Percentiles rank a stretch among this genome's conserved stretches.
phyloP scores from a whole-genome alignment of 2,888 invertebrate genomes.

The Drosophila heteroneura region DNA sequence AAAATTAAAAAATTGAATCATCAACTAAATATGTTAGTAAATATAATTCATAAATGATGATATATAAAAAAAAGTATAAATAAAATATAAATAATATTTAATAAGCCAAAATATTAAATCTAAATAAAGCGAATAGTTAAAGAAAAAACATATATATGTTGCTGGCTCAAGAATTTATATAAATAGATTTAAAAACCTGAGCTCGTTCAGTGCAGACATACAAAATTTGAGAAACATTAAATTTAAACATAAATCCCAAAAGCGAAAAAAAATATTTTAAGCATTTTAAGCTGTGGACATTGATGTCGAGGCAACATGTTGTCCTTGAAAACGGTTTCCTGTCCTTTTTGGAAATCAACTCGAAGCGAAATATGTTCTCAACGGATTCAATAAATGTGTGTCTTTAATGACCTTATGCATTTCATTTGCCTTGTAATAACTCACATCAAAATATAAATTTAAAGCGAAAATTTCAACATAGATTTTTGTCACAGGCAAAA shows the following conservation, averaged over 20 bases:
- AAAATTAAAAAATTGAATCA: neutral
- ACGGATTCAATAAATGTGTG: conserved; percentile 17
- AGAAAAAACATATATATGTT: neutral
- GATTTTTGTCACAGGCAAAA: conserved; percentile 61
- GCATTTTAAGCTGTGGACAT: neutral
- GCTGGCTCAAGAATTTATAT: neutral
- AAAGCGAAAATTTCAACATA: conserved; percentile 32
- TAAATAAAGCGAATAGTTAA: neutral
- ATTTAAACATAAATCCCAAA: neutral
- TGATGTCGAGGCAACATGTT: neutral
- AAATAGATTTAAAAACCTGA: neutral
- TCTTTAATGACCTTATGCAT: conserved; percentile 35
- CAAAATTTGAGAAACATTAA: neutral
- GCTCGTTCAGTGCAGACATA: neutral
- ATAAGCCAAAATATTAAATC: neutral
- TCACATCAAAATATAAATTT: conserved; percentile 36
- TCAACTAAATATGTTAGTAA: conserved; percentile 5
- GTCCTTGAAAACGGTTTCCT: conserved; percentile 48
- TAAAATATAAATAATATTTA: neutral
- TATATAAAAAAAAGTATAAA: neutral
- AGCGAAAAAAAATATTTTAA: neutral
- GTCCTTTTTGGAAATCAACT: conserved; percentile 7
- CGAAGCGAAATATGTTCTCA: conserved; percentile 1
- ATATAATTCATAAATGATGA: conserved; percentile 7
- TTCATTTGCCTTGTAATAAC: conserved; percentile 51